phyloP scores from a whole-genome alignment of 2,797 vertebrate genomes.

The Catamblyrhynchus diadema region DNA sequence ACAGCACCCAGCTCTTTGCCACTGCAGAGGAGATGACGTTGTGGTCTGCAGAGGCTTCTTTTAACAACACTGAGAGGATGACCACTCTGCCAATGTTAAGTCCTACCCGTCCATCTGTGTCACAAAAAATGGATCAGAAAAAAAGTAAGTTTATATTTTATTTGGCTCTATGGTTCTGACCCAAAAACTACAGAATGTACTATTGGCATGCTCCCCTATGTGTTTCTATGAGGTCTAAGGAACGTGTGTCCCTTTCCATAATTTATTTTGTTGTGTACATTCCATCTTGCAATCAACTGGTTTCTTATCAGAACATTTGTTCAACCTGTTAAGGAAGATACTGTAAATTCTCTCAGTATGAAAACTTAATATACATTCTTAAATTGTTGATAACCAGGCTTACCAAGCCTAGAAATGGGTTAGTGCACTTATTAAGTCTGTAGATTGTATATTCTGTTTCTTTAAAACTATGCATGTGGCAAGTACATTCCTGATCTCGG shows the following conservation, averaged over 20 bases:
- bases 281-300: background rate
- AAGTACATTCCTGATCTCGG: background rate
- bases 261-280: background rate
- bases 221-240: background rate
- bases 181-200: background rate
- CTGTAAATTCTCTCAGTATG: background rate
- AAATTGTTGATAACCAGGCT: background rate
- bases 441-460: background rate
- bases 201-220: background rate
- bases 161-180: background rate
- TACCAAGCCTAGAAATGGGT: background rate
- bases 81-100: slow-evolving; percentile 33
- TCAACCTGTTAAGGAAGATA: background rate
- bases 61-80: background rate
- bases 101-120: background rate
- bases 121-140: background rate
- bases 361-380: background rate
- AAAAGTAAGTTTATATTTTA: slow-evolving; percentile 58
- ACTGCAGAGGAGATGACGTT: background rate
- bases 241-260: background rate
- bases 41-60: background rate
- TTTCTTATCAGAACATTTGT: background rate
- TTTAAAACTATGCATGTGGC: background rate
- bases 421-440: background rate
- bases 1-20: background rate